Evolutionary conservation across 2,888 invertebrate genomes (phyloP).

Genomic region (Synergus laeviventris): DNA sequence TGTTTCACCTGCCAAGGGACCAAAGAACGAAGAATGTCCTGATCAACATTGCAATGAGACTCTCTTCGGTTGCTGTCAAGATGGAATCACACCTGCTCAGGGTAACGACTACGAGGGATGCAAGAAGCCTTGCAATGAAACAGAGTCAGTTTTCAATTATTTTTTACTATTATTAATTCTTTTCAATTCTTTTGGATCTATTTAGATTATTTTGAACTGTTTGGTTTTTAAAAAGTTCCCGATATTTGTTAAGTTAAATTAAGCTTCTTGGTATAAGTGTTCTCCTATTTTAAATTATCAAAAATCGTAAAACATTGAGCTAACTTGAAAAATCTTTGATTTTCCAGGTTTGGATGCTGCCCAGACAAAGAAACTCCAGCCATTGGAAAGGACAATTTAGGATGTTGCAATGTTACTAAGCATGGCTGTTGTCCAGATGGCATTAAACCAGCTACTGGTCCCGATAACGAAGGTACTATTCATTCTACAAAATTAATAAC

Average conservation of each 20-base stretch:
- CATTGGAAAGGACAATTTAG: slow-evolving; percentile 69
- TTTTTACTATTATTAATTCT: slow-evolving; percentile 23
- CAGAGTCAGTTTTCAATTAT: slow-evolving; percentile 75
- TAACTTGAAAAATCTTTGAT: slow-evolving; percentile 51
- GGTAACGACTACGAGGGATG: slow-evolving; percentile 93
- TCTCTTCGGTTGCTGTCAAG: slow-evolving; percentile 92
- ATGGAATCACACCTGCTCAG: slow-evolving; percentile 85
- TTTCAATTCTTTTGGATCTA: slow-evolving; percentile 17
- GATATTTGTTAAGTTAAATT: too few relatives aligned
- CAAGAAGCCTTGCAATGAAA: slow-evolving; percentile 80
- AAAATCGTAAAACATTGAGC: too few relatives aligned
- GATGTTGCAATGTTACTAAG: slow-evolving; percentile 75
- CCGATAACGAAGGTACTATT: slow-evolving; percentile 76
- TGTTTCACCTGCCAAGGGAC: slow-evolving; percentile 86
- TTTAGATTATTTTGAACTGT: slow-evolving; percentile 51
- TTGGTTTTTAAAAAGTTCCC: too few relatives aligned
- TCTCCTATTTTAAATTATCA: too few relatives aligned
- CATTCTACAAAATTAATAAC: not conserved
- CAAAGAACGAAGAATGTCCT: slow-evolving; percentile 86
- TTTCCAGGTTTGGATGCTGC: slow-evolving; percentile 77
- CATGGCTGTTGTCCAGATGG: slow-evolving; percentile 86
- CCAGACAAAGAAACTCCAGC: slow-evolving; percentile 77
- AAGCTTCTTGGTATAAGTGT: too few relatives aligned
- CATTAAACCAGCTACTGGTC: slow-evolving; percentile 82
- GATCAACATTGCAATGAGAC: slow-evolving; percentile 84